A percentile compares a stretch with the other conserved stretches of the same genome.
These are phyloP conservation scores for Papilio machaon DNA, from an alignment of 1,140 invertebrate genomes.

Conservation along the genomic window DNA sequence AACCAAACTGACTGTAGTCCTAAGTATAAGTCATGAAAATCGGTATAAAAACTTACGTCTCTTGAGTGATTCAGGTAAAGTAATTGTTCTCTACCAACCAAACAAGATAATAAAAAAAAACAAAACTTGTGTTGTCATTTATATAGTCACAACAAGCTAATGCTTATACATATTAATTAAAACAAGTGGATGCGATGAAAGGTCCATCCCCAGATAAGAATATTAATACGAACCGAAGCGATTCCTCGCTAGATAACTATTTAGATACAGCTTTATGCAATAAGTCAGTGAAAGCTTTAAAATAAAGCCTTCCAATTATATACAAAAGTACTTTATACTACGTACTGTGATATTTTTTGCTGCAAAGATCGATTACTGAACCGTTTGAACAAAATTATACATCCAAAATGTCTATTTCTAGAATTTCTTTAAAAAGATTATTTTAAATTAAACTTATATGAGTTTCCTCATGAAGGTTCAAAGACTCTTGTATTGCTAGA, in stretches of 20 bases:
- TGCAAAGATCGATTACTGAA: background rate
- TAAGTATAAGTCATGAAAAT: too few species aligned
- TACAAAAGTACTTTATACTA: constrained; percentile 49
- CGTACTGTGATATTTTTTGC: constrained; percentile 38
- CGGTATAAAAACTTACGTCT: too few species aligned
- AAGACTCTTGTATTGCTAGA: too few species aligned
- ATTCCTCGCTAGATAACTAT: constrained; percentile 37
- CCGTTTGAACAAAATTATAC: background rate
- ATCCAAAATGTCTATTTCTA: too few species aligned
- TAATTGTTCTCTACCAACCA: too few species aligned
- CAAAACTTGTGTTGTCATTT: background rate
- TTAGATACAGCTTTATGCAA: constrained; percentile 53
- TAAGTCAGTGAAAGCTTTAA: constrained; percentile 59
- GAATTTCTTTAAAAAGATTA: too few species aligned
- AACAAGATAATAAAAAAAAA: background rate
- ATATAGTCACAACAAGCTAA: background rate
- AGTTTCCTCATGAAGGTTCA: too few species aligned
- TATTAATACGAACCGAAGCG: background rate
- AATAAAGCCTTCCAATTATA: constrained; percentile 52
- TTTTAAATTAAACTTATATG: too few species aligned
- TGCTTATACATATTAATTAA: constrained; percentile 23
- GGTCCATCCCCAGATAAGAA: constrained; percentile 39
- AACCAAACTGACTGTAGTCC: too few species aligned
- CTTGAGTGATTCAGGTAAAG: too few species aligned
- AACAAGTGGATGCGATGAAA: constrained; percentile 22